phyloP scores from a whole-genome alignment of 2,113 vertebrate species.

The Neotoma lepida region DNA sequence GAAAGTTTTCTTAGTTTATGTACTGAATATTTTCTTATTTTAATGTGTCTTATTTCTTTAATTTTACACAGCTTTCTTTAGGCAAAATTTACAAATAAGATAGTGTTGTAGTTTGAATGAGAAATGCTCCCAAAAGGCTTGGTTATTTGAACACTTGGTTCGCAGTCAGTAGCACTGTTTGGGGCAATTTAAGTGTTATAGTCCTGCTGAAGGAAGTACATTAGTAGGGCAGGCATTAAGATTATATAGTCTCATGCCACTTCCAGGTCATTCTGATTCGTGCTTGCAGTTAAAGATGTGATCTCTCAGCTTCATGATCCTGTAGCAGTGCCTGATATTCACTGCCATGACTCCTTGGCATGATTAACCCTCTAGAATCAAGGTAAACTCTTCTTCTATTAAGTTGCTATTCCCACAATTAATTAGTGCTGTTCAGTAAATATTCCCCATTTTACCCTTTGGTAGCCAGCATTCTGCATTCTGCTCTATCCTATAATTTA shows the following conservation, averaged over 20 bases:
- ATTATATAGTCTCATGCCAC: not conserved
- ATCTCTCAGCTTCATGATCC: not conserved
- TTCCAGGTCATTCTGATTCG: not conserved
- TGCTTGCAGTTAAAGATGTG: not conserved
- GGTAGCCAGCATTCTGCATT: not conserved
- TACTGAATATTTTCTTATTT: not conserved
- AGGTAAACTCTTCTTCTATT: not conserved
- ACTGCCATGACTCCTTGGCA: not conserved
- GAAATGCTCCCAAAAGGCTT: not conserved
- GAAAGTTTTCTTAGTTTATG: too few relatives aligned
- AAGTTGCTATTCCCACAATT: not conserved
- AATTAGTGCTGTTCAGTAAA: not conserved
- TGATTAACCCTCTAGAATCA: not conserved
- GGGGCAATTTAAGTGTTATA: not conserved
- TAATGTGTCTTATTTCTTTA: not conserved
- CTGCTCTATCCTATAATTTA: not conserved
- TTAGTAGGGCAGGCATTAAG: not conserved
- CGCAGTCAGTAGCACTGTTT: not conserved
- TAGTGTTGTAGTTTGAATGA: not conserved
- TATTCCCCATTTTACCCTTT: not conserved
- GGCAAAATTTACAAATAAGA: not conserved
- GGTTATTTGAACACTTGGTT: not conserved
- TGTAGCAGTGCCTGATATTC: not conserved
- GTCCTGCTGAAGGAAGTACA: not conserved
- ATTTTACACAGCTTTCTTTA: not conserved